Evolutionary conservation across 1,140 invertebrate genomes (phyloP).

Genomic region (Lasioglossum albipes): DNA sequence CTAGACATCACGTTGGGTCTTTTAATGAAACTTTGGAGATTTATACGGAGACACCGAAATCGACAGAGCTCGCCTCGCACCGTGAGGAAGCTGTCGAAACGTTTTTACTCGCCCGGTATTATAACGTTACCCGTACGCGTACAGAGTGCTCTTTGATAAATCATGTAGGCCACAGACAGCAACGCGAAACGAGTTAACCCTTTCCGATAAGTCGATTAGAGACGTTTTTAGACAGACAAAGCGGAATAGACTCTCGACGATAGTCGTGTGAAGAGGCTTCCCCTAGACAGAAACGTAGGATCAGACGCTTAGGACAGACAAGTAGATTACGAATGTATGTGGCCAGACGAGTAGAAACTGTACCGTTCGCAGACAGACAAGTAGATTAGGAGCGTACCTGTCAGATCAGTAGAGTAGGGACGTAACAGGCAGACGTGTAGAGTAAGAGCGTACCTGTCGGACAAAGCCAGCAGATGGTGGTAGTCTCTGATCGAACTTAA

Average conservation of each 20-base stretch:
- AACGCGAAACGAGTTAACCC: not conserved
- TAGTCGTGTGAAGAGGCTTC: not conserved
- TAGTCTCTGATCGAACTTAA: not conserved
- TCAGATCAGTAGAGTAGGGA: not conserved
- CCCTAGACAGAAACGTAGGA: not conserved
- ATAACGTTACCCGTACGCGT: too few species aligned
- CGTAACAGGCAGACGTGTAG: too few species aligned
- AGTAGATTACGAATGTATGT: not conserved
- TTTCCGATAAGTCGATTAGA: not conserved
- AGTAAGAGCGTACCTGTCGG: too few species aligned
- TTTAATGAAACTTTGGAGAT: slow-evolving; percentile 1
- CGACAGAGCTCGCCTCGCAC: not conserved
- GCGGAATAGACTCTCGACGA: not conserved
- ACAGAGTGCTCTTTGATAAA: not conserved
- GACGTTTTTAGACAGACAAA: not conserved
- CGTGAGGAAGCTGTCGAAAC: too few species aligned
- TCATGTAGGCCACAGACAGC: not conserved
- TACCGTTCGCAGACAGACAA: not conserved
- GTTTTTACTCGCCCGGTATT: too few species aligned
- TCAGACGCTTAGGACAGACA: not conserved
- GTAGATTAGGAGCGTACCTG: not conserved
- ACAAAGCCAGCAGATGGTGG: not conserved
- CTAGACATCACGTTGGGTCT: not conserved
- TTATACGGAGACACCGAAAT: not conserved
- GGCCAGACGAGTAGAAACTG: not conserved